Evolutionary conservation across 2,113 vertebrate genomes (phyloP).

Genomic region (Trogon melanurus): DNA sequence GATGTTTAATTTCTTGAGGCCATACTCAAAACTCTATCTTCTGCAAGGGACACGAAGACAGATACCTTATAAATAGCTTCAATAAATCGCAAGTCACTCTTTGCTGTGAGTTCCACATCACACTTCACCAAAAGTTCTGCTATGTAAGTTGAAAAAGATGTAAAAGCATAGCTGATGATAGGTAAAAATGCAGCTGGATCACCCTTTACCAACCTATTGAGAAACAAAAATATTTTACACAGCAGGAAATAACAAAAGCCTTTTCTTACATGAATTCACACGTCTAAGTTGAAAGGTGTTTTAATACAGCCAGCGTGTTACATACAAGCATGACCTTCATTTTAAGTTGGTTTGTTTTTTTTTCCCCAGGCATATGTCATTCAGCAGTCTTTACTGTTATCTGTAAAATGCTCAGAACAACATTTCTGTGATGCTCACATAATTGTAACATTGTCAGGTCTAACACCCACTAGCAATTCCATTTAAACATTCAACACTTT

Average conservation of each 20-base stretch:
- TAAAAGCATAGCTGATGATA: slow-evolving; percentile 88
- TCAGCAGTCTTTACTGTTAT: neutral
- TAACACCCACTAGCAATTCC: neutral
- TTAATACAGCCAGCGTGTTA: neutral
- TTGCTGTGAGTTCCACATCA: slow-evolving; percentile 85
- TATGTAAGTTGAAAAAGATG: slow-evolving; percentile 86
- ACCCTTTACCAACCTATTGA: slow-evolving; percentile 86
- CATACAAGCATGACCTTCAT: neutral
- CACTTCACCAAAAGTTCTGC: slow-evolving; percentile 84
- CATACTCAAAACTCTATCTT: neutral
- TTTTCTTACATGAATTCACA: neutral
- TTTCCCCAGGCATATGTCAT: neutral
- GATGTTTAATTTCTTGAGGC: neutral
- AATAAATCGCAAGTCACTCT: slow-evolving; percentile 90
- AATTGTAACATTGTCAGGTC: neutral
- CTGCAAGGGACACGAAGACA: neutral
- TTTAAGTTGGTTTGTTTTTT: neutral
- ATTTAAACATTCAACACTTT: neutral
- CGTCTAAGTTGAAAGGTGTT: neutral
- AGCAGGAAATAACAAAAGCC: neutral
- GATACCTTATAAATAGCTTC: slow-evolving; percentile 93
- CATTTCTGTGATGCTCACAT: neutral
- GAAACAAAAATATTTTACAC: slow-evolving; percentile 7
- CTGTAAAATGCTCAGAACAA: neutral
- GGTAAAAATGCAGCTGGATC: slow-evolving; percentile 88